phyloP scores from a whole-genome alignment of 2,113 vertebrate genomes.

The Rhinopomastus cyanomelas region DNA sequence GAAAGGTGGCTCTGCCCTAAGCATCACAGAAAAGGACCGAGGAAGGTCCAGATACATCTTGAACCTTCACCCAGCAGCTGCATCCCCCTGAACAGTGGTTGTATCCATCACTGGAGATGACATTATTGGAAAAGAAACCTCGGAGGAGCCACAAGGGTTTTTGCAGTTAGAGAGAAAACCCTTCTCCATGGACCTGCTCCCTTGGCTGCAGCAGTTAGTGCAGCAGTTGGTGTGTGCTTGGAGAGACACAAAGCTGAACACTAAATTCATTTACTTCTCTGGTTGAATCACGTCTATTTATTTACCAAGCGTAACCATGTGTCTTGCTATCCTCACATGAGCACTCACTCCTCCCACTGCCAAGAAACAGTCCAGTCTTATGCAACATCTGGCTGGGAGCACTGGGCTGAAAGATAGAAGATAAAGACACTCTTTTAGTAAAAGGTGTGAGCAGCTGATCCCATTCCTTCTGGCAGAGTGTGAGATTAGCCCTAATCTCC shows the following conservation, averaged over 20 bases:
- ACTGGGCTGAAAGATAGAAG: background rate
- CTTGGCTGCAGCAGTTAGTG: background rate
- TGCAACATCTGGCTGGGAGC: constrained; percentile 11
- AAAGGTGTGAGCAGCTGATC: background rate
- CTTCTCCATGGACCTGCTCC: background rate
- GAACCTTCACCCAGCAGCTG: background rate
- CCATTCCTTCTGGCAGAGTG: background rate
- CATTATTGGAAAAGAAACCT: background rate
- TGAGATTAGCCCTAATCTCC: background rate
- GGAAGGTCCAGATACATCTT: background rate
- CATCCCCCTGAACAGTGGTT: background rate
- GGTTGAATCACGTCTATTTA: background rate
- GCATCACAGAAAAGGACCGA: background rate
- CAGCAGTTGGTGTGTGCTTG: background rate
- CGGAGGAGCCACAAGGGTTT: background rate
- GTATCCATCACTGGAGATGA: background rate
- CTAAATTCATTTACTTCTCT: background rate
- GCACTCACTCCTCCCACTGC: background rate
- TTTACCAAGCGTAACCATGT: background rate
- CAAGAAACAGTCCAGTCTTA: background rate
- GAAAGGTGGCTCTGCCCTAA: background rate
- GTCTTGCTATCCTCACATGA: background rate
- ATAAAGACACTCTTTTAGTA: background rate
- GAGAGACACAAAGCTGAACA: background rate
- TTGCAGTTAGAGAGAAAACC: background rate